These are phyloP conservation scores for Laspeyria flexula DNA, from an alignment of 2,888 invertebrate genomes.

Conservation along the genomic window DNA sequence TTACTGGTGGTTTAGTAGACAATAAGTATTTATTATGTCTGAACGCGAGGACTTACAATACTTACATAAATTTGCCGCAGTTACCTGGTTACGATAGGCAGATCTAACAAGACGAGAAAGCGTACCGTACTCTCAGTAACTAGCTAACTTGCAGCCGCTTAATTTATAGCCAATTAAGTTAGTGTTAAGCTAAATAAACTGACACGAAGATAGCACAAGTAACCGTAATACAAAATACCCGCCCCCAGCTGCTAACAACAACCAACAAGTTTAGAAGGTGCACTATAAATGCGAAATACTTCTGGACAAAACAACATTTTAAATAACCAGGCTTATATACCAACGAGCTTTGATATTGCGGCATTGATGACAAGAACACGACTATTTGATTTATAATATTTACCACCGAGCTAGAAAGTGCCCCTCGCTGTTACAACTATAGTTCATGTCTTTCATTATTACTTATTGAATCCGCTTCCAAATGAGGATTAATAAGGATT, in stretches of 20 bases:
- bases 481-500: slow-evolving; percentile 79
- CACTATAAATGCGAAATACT: slow-evolving; percentile 49
- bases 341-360: slow-evolving; percentile 66
- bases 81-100: slow-evolving; percentile 57
- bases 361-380: slow-evolving; percentile 72
- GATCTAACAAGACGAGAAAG: slow-evolving; percentile 67
- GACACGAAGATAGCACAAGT: slow-evolving; percentile 75
- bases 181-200: slow-evolving; percentile 81
- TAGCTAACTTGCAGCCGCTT: slow-evolving; percentile 71
- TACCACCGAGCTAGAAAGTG: slow-evolving; percentile 63
- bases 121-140: slow-evolving; percentile 62
- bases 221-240: slow-evolving; percentile 68
- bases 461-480: slow-evolving; percentile 72
- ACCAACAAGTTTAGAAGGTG: slow-evolving; percentile 58
- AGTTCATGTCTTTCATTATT: slow-evolving; percentile 67
- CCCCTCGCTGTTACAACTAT: slow-evolving; percentile 61
- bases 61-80: slow-evolving; percentile 52
- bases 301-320: slow-evolving; percentile 57
- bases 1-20: slow-evolving; percentile 29
- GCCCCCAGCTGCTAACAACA: slow-evolving; percentile 47
- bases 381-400: slow-evolving; percentile 74
- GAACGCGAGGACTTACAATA: slow-evolving; percentile 42
- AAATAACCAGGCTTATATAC: slow-evolving; percentile 64
- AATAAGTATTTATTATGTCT: slow-evolving; percentile 45
- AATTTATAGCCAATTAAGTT: slow-evolving; percentile 84